These are phyloP conservation scores for Leucoraja erinaceus DNA, from an alignment of 2,113 vertebrate genomes.

Conservation along the genomic window DNA sequence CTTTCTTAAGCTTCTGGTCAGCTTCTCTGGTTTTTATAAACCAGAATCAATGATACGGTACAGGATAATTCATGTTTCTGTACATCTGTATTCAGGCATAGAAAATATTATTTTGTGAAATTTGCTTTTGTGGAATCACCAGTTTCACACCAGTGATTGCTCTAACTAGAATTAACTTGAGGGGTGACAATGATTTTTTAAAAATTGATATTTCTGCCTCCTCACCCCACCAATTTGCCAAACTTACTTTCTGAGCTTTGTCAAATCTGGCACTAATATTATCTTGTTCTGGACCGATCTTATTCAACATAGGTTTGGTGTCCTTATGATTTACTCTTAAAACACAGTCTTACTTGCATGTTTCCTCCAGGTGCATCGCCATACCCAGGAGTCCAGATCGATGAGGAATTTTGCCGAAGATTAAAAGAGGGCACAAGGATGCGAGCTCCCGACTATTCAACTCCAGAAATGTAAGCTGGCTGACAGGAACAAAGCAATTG, in stretches of 20 bases:
- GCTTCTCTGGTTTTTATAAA: not conserved
- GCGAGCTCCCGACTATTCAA: constrained; percentile 78
- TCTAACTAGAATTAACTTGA: not conserved
- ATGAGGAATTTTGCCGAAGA: constrained; percentile 85
- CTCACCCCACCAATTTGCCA: not conserved
- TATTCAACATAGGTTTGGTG: not conserved
- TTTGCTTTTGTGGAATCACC: not conserved
- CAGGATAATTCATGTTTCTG: not conserved
- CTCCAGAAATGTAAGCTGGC: constrained; percentile 73
- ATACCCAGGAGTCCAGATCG: constrained; percentile 83
- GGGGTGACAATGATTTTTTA: not conserved
- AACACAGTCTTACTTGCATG: constrained; percentile 18
- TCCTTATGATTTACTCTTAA: not conserved
- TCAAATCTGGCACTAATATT: not conserved
- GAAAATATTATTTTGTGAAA: not conserved
- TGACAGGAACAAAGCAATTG: not conserved
- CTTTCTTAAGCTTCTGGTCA: not conserved
- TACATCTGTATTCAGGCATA: not conserved
- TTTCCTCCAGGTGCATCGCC: constrained; percentile 75
- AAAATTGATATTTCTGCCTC: not conserved
- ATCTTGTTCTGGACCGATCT: not conserved
- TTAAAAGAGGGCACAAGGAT: constrained; percentile 85
- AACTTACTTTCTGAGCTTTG: not conserved
- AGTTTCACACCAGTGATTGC: not conserved
- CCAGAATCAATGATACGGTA: not conserved